These are phyloP conservation scores for Stichopus horrens DNA, from an alignment of 53 echinoderm and acorn worm genomes.

Conservation along the genomic window DNA sequence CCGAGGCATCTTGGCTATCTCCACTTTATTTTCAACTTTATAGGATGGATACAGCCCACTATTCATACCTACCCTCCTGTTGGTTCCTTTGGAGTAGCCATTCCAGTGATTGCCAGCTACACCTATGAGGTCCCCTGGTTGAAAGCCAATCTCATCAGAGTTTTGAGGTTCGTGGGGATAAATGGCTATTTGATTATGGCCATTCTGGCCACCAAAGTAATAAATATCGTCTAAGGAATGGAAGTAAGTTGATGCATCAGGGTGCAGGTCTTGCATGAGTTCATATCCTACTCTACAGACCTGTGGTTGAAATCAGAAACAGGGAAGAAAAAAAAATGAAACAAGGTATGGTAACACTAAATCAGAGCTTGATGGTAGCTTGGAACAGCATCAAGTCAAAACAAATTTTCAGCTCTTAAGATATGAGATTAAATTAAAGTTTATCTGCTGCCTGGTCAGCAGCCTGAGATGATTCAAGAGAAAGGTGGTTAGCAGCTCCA, in stretches of 20 bases:
- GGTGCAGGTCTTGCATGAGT: slow-evolving; percentile 84
- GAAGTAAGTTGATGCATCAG: slow-evolving; percentile 74
- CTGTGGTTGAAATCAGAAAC: slow-evolving; percentile 41
- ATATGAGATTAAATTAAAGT: no score
- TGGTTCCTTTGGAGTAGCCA: slow-evolving; percentile 86
- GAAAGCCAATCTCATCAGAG: slow-evolving; percentile 66
- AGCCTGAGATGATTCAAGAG: no score
- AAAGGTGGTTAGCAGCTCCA: no score
- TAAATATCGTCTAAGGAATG: slow-evolving; percentile 92
- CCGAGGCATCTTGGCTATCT: slow-evolving; percentile 76
- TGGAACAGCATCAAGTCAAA: no score
- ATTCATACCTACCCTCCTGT: slow-evolving; percentile 54
- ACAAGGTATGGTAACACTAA: not conserved
- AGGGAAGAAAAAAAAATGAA: not conserved
- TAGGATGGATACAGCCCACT: slow-evolving; percentile 91
- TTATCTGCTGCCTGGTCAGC: no score
- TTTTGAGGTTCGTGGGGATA: slow-evolving; percentile 72
- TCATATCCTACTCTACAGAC: slow-evolving; percentile 96
- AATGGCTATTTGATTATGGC: slow-evolving; percentile 69
- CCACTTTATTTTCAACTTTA: slow-evolving; percentile 82
- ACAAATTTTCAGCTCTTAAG: no score
- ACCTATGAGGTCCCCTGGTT: slow-evolving; percentile 74
- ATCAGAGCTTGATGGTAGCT: no score
- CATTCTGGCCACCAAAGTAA: slow-evolving; percentile 94
- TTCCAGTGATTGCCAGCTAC: slow-evolving; percentile 98